Evolutionary conservation across 1,140 invertebrate species (phyloP).

Genomic region (Oreohelix idahoensis): DNA sequence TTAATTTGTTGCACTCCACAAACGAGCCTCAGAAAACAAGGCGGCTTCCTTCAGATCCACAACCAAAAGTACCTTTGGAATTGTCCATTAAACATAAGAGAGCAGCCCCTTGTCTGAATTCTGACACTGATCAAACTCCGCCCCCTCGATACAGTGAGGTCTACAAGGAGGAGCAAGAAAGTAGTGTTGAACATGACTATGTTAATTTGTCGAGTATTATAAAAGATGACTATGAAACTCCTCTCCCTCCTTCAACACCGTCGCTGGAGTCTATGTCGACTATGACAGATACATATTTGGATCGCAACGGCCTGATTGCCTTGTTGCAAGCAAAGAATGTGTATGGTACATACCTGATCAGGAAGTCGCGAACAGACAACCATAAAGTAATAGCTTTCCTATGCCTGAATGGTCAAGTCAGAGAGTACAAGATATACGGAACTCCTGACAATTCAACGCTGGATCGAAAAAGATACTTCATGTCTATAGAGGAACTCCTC

Average conservation of each 20-base stretch:
- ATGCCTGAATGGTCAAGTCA: neutral
- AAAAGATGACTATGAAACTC: neutral
- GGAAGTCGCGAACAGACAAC: neutral
- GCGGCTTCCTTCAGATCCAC: neutral
- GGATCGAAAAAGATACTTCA: neutral
- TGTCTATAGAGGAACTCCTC: neutral
- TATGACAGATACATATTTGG: neutral
- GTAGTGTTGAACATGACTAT: neutral
- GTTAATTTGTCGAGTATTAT: neutral
- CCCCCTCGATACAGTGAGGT: conserved; percentile 25
- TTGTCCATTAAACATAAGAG: neutral
- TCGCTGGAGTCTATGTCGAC: neutral
- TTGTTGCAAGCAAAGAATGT: neutral
- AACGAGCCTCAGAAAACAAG: neutral
- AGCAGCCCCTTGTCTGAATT: too few species aligned
- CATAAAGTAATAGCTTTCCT: conserved; percentile 1
- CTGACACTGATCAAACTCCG: neutral
- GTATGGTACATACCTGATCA: neutral
- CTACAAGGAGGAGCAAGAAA: neutral
- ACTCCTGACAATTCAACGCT: neutral
- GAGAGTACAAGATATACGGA: conserved; percentile 11
- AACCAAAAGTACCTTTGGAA: neutral
- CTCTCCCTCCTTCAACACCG: neutral
- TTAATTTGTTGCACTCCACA: neutral
- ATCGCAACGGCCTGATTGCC: neutral